These are phyloP conservation scores for Archaeoteleia sp. DNA, from an alignment of 2,888 invertebrate species.

Conservation along the genomic window DNA sequence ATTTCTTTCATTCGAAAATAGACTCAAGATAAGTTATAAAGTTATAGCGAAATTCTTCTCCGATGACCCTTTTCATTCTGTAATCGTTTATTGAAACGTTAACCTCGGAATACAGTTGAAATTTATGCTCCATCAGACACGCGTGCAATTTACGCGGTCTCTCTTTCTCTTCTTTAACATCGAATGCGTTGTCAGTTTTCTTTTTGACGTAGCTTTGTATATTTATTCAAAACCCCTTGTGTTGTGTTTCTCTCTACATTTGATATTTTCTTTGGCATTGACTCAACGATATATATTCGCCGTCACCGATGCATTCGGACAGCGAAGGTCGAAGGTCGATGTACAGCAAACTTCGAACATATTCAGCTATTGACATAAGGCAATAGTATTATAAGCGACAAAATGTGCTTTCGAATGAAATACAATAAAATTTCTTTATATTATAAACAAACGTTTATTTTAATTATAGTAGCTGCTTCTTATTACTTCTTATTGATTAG, in stretches of 20 bases:
- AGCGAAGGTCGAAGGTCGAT: constrained; percentile 28
- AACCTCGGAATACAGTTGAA: not conserved
- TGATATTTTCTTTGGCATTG: constrained; percentile 42
- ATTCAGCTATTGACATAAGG: not conserved
- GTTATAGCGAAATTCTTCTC: too few relatives aligned
- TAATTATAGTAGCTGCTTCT: not conserved
- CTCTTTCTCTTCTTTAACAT: not conserved
- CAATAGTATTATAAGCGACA: constrained; percentile 9
- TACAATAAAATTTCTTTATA: constrained; percentile 1
- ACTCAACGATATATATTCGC: constrained; percentile 45
- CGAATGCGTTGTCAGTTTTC: constrained; percentile 1
- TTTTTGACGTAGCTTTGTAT: constrained; percentile 15
- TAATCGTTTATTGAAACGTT: not conserved
- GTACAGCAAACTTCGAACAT: constrained; percentile 23
- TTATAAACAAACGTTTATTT: not conserved
- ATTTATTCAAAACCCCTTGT: constrained; percentile 24
- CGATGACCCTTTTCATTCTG: not conserved
- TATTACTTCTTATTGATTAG: too few relatives aligned
- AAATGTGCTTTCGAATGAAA: not conserved
- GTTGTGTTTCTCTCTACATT: constrained; percentile 28
- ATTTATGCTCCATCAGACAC: not conserved
- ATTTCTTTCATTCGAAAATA: constrained; percentile 15
- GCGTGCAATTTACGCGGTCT: constrained; percentile 6
- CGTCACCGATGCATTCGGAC: constrained; percentile 39
- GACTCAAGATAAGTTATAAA: too few relatives aligned